Percentiles rank a stretch among this genome's conserved stretches.
phyloP scores from a whole-genome alignment of 2,113 vertebrate genomes.

The Chlorodrepanis virens region DNA sequence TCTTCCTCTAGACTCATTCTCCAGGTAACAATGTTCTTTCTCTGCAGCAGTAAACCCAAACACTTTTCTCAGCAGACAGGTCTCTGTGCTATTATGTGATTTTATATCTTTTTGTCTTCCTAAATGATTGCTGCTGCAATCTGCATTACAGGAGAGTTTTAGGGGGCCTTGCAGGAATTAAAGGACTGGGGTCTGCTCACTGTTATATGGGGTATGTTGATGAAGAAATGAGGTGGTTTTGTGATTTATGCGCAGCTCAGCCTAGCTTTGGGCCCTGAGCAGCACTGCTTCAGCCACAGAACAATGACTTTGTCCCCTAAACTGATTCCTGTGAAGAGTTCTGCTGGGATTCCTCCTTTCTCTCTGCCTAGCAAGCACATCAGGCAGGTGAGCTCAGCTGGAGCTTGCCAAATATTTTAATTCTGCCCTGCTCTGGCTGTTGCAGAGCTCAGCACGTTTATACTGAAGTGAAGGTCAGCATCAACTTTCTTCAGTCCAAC shows the following conservation, averaged over 20 bases:
- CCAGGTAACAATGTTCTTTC: constrained; percentile 52
- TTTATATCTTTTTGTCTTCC: background rate
- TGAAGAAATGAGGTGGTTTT: background rate
- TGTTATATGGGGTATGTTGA: background rate
- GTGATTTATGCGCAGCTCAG: background rate
- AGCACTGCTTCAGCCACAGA: background rate
- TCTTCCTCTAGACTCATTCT: constrained; percentile 10
- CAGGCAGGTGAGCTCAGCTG: constrained; percentile 7
- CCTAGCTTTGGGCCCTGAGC: background rate
- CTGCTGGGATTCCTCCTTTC: constrained; percentile 18
- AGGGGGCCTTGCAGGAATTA: rapidly evolving
- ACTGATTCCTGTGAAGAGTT: background rate
- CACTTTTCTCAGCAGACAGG: background rate
- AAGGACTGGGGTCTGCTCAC: background rate
- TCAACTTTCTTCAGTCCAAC: background rate
- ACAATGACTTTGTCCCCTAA: background rate
- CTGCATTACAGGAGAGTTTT: background rate
- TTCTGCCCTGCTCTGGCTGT: background rate
- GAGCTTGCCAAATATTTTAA: constrained; percentile 24
- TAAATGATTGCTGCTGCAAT: background rate
- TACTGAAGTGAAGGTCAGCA: background rate
- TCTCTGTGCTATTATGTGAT: background rate
- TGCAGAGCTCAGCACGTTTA: constrained; percentile 25
- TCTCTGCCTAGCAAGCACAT: background rate
- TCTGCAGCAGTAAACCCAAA: background rate